Percentiles rank a stretch among this genome's conserved stretches.
Evolutionary conservation across 2,797 vertebrate genomes (phyloP).

Genomic region (Onychomys arenicola): DNA sequence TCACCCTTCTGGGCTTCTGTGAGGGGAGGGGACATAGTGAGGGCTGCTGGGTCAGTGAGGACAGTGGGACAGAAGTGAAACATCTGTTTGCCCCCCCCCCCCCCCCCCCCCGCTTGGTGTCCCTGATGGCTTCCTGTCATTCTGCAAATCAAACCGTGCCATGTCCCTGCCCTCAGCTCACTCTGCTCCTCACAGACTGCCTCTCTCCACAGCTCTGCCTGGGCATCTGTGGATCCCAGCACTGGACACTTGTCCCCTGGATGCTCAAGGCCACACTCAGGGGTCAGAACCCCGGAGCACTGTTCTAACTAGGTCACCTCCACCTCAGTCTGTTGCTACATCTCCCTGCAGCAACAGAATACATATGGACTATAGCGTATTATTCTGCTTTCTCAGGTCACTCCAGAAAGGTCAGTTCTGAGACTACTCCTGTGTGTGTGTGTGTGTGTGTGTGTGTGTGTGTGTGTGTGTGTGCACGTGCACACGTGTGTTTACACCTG

Average conservation of each 20-base stretch:
- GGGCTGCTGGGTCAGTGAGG: not conserved
- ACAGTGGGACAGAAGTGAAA: not conserved
- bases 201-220: not conserved
- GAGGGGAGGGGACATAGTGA: not conserved
- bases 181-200: not conserved
- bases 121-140: not conserved
- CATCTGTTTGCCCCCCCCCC: not conserved
- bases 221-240: not conserved
- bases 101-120: not conserved
- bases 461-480: not conserved
- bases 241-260: too few relatives aligned
- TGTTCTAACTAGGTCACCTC: not conserved
- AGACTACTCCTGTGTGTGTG: not conserved
- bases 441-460: not conserved
- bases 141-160: not conserved
- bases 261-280: not conserved
- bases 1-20: not conserved
- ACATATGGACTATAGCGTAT: accelerated
- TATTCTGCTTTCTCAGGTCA: not conserved
- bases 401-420: not conserved
- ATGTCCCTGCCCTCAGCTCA: not conserved
- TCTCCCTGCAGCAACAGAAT: not conserved
- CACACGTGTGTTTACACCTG: too few relatives aligned
- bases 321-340: not conserved
- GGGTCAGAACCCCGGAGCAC: not conserved